These are phyloP conservation scores for Psittacula cyanocephala DNA, from an alignment of 2,113 vertebrate genomes.

Conservation along the genomic window DNA sequence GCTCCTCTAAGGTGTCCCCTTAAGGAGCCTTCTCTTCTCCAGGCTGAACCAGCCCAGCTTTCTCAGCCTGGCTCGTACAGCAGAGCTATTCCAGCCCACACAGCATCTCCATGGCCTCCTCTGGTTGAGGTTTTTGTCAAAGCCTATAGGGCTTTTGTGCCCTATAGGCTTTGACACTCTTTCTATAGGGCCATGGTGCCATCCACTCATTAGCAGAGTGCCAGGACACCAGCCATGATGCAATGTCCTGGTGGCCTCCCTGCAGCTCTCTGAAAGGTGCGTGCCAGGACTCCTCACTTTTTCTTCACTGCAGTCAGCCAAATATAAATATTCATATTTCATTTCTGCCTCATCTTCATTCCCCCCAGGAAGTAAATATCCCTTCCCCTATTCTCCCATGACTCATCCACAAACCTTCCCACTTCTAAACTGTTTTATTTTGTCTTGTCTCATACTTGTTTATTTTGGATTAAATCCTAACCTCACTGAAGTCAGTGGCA, in stretches of 20 bases:
- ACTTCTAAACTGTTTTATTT: slow-evolving; percentile 45
- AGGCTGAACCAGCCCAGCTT: background rate
- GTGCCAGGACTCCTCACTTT: background rate
- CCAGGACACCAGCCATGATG: rapidly evolving
- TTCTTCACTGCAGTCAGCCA: background rate
- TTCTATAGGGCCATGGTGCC: rapidly evolving
- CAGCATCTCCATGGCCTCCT: background rate
- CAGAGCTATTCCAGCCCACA: background rate
- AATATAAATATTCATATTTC: background rate
- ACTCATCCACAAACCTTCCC: slow-evolving; percentile 37
- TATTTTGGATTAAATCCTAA: slow-evolving; percentile 47
- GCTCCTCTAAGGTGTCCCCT: background rate
- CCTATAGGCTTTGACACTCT: background rate
- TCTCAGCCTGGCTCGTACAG: background rate
- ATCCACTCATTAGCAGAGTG: background rate
- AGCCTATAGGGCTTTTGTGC: background rate
- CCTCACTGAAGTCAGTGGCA: slow-evolving; percentile 52
- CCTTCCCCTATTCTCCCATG: slow-evolving; percentile 25
- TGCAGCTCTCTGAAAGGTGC: background rate
- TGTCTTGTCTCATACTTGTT: slow-evolving; percentile 61
- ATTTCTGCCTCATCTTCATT: slow-evolving; percentile 7
- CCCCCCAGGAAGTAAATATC: background rate
- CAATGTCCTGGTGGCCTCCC: rapidly evolving
- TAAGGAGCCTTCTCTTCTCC: background rate
- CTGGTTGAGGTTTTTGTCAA: background rate